Evolutionary conservation across 1,140 invertebrate species (phyloP).

Genomic region (Eurosta solidaginis): DNA sequence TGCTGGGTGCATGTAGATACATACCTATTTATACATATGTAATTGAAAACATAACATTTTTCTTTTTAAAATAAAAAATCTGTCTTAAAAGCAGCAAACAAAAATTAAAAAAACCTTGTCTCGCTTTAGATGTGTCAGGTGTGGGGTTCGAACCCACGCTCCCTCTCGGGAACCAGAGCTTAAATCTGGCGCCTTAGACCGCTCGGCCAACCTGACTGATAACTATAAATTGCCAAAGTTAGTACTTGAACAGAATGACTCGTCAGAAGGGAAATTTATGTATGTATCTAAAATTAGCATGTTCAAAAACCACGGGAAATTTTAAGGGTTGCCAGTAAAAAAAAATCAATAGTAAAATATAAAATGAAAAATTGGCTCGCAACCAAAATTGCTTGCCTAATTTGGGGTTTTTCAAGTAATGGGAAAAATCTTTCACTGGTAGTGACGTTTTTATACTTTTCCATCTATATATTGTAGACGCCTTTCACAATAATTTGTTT

Average conservation of each 20-base stretch:
- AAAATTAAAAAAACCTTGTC: neutral
- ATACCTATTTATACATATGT: neutral
- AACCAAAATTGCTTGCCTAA: too few species aligned
- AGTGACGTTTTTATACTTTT: too few species aligned
- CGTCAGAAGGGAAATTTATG: neutral
- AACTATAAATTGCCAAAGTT: neutral
- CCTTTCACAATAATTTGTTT: too few species aligned
- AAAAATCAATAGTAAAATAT: neutral
- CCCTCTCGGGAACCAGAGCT: conserved; percentile 69
- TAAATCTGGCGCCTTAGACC: conserved; percentile 72
- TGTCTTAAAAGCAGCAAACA: neutral
- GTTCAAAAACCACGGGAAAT: neutral
- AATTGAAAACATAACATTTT: neutral
- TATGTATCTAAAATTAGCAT: neutral
- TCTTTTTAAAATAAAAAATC: neutral
- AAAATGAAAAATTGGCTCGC: too few species aligned
- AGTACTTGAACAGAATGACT: neutral
- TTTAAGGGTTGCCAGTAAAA: too few species aligned
- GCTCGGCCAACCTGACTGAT: conserved; percentile 65
- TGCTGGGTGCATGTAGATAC: too few species aligned
- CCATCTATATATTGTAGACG: too few species aligned
- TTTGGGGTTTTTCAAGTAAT: too few species aligned
- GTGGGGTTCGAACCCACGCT: conserved; percentile 73
- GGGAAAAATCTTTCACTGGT: too few species aligned
- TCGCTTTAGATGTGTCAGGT: conserved; percentile 65